Base-by-base conservation (phyloP, 2,888 invertebrate species). In the Leptinotarsa juncta region DNA sequence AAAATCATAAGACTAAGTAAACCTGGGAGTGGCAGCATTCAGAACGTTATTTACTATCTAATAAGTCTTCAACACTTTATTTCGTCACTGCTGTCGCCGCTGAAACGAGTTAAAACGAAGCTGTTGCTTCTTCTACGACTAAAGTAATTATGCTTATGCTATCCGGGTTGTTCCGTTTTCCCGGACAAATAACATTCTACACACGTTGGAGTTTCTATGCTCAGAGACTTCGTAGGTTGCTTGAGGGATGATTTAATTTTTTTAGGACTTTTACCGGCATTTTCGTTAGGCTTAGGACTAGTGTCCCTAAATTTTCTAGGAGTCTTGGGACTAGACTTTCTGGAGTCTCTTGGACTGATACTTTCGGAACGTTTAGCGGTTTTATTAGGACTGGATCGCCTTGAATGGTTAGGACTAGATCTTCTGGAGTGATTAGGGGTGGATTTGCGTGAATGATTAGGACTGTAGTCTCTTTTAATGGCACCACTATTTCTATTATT, bases 171-270 rank as follows among this genome's bases (percentile, higher is more conserved):
- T 60, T 88, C 87, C 23, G 82, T 89, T 84, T 92, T 92, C 72
- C 90, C 90, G 74, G 93, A 92, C 62, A 93, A 90, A 87, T 93
- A 91, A 84, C 94, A 94, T 84, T 94, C 93, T 81, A 93, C 93
- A 88, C 94, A 94, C 42, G 93, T 93, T 66, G 93, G 92, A 74
- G 92, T 91, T 79, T 93, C 93, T 72, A 93, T 91, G 78, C 91
- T 91, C 82, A 91, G 89, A 16, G 91, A 91, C 67, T 90, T 90
- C 74, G 91, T 84, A 32, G 84, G 82, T 72, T 85, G 85, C 76
- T 88, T 88, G 76, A 88, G 79, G 65, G 87, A 87, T 65, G 87
- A 87, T 80, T 87, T 87, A 12, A 86, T 84, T 77, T 83, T 84
- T 80, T 83, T 85, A 16, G 85, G 85, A 76, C 84, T 84, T 76